phyloP scores from a whole-genome alignment of 2,113 vertebrate genomes.

The Copsychus sechellarum region DNA sequence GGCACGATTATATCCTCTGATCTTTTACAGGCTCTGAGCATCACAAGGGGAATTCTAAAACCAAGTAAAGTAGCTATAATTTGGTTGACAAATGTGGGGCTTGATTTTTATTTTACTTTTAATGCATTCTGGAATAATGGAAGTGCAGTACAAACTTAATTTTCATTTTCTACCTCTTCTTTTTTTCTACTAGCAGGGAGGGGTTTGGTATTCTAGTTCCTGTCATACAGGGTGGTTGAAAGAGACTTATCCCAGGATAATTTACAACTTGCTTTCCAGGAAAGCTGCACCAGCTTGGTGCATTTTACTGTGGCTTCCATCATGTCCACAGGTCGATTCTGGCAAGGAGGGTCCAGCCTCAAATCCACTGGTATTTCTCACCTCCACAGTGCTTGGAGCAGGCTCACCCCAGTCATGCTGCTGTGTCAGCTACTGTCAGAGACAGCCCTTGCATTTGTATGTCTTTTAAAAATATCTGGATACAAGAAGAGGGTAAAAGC shows the following conservation, averaged over 20 bases:
- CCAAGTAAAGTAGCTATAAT: neutral
- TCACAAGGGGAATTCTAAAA: neutral
- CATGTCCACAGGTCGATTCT: neutral
- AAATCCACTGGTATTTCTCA: neutral
- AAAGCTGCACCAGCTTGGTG: neutral
- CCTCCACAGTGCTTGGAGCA: neutral
- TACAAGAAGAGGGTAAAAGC: neutral
- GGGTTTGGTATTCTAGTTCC: neutral
- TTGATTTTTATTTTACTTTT: neutral
- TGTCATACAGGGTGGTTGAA: neutral
- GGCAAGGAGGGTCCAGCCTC: neutral
- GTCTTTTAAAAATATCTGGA: neutral
- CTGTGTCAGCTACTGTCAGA: neutral
- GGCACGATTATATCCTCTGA: accelerated
- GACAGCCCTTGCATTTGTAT: neutral
- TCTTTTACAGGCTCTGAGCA: neutral
- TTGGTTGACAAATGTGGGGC: neutral
- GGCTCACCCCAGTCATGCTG: neutral
- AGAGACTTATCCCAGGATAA: neutral
- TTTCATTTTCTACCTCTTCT: neutral
- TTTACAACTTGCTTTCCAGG: neutral
- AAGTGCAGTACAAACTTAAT: neutral
- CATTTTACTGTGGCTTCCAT: neutral
- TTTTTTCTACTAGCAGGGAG: neutral
- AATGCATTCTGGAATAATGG: neutral